Percentiles rank a stretch among this genome's conserved stretches.
Conservation (phyloP, 2,888 invertebrate genomes). For the Arrhopalites spinosus region DNA sequence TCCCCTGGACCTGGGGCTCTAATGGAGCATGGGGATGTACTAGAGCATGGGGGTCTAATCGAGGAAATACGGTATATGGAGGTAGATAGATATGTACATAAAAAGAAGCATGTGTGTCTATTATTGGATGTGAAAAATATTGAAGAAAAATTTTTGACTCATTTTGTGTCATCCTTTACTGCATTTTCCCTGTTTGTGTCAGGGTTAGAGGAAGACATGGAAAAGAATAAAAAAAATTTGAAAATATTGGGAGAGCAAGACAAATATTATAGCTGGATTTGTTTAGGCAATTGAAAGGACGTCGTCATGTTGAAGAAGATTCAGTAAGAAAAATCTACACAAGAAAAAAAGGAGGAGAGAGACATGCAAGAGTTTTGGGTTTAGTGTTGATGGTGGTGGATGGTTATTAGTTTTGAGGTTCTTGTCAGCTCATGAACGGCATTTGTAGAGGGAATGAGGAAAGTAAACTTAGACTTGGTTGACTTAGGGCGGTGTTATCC, state of each 20-base stretch:
- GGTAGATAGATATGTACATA: background rate
- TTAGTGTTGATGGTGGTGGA: background rate
- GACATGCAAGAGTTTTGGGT: background rate
- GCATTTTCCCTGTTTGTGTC: background rate
- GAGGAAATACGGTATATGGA: too few relatives aligned
- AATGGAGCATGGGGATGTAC: too few relatives aligned
- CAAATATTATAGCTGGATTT: constrained; percentile 20
- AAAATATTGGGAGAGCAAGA: background rate
- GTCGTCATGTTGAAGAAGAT: background rate
- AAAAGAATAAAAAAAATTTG: background rate
- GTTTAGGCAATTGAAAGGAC: constrained; percentile 13
- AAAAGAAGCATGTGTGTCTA: too few relatives aligned
- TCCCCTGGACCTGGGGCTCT: background rate
- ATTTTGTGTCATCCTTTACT: background rate
- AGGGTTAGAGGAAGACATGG: background rate
- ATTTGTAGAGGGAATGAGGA: constrained; percentile 30
- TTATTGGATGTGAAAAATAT: background rate
- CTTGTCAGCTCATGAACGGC: constrained; percentile 34
- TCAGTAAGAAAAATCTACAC: constrained; percentile 9
- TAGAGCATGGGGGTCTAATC: too few relatives aligned
- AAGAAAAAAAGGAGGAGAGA: background rate
- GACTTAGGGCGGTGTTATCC: background rate
- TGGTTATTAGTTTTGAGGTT: constrained; percentile 37
- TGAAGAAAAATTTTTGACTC: background rate
- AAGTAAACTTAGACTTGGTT: constrained; percentile 31